These are phyloP conservation scores for Micromys minutus DNA, from an alignment of 2,113 vertebrate genomes.

Conservation along the genomic window DNA sequence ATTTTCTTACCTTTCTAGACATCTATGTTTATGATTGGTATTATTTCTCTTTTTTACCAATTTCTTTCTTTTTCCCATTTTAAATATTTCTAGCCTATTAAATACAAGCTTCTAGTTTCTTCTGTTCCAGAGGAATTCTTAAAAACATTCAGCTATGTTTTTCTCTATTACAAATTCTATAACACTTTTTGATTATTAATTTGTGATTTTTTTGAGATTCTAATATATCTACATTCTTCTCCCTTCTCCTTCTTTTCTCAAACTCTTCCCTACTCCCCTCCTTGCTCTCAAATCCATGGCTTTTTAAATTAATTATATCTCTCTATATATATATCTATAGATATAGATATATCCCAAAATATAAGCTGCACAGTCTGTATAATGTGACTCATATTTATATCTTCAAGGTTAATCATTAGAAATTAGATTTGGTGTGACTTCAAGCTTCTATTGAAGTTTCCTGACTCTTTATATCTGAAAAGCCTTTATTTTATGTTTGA, in stretches of 20 bases:
- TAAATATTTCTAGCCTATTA: constrained; percentile 65
- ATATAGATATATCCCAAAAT: no score
- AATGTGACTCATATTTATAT: not conserved
- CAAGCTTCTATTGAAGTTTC: not conserved
- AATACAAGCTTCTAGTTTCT: constrained; percentile 28
- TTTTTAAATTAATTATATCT: not conserved
- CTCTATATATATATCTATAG: no score
- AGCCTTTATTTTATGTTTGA: not conserved
- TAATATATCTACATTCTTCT: not conserved
- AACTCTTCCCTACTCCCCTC: not conserved
- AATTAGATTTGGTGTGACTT: not conserved
- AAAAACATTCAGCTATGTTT: constrained; percentile 50
- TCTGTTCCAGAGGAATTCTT: constrained; percentile 54
- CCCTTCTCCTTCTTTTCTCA: not conserved
- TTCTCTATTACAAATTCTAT: constrained; percentile 53
- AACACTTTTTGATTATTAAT: constrained; percentile 31
- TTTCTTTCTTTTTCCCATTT: not conserved
- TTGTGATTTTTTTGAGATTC: not conserved
- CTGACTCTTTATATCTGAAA: not conserved
- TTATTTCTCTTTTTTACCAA: not conserved
- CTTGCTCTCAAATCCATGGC: not conserved
- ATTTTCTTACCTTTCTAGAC: not conserved
- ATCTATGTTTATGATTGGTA: not conserved
- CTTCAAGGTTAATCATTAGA: not conserved
- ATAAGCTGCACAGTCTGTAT: not conserved